Conservation (phyloP, 2,797 vertebrate species). For the Tokudaia tokunoshimensis region DNA sequence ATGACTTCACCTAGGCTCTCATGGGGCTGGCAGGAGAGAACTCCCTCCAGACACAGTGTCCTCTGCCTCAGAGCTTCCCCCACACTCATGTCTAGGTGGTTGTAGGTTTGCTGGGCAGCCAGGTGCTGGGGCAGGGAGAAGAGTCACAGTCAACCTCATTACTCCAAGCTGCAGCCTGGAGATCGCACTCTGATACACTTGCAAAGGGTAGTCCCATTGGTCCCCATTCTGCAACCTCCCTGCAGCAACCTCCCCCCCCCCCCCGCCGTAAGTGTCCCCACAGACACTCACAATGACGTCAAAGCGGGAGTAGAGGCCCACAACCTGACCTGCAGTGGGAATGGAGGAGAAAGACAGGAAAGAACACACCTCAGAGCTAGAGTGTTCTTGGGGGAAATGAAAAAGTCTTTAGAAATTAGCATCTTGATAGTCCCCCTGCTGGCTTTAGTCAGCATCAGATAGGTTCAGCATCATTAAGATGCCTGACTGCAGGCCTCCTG, state of each 20-base stretch:
- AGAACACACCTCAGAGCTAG: conserved; percentile 9
- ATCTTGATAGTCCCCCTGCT: neutral
- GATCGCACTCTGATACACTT: neutral
- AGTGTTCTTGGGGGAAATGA: neutral
- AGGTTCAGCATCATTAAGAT: neutral
- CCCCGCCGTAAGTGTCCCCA: neutral
- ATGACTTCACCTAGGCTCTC: conserved; percentile 93
- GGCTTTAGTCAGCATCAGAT: neutral
- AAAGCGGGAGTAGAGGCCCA: conserved; percentile 96
- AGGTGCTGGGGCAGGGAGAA: conserved; percentile 90
- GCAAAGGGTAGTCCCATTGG: neutral
- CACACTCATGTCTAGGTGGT: conserved; percentile 95
- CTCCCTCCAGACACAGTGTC: conserved; percentile 91
- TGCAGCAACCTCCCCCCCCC: neutral
- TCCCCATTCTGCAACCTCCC: neutral
- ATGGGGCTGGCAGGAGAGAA: conserved; percentile 93
- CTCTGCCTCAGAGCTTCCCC: conserved; percentile 91
- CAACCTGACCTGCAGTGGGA: conserved; percentile 91
- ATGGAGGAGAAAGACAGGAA: neutral
- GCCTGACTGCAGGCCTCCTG: neutral
- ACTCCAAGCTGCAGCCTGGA: neutral
- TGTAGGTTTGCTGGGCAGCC: conserved; percentile 95
- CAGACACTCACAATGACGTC: conserved; percentile 96
- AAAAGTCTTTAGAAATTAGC: neutral
- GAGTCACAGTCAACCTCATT: rapidly evolving